Evolutionary conservation across 2,888 invertebrate species (phyloP).

Genomic region (Dromius quadrimaculatus): DNA sequence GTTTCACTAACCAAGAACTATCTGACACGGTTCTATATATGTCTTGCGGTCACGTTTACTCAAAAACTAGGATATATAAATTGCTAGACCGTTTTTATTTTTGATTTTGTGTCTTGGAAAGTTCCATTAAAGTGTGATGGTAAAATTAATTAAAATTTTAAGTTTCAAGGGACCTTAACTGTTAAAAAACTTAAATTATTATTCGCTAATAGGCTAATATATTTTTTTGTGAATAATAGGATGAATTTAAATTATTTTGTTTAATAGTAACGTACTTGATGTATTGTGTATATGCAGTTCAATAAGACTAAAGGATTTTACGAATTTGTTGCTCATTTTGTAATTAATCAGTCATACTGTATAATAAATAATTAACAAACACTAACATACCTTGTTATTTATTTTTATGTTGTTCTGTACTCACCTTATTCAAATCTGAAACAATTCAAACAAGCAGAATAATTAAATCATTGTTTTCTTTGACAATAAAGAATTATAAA

Average conservation of each 20-base stretch:
- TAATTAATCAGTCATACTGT: constrained; percentile 44
- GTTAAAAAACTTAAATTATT: constrained; percentile 40
- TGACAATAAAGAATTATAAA: too few relatives aligned
- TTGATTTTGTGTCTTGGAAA: constrained; percentile 30
- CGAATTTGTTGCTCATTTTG: constrained; percentile 41
- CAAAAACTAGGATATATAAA: constrained; percentile 2
- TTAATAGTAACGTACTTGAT: constrained; percentile 43
- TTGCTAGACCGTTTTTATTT: too few relatives aligned
- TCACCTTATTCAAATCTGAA: constrained; percentile 9
- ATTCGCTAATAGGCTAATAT: constrained; percentile 45
- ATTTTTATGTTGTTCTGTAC: not conserved
- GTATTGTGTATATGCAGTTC: constrained; percentile 41
- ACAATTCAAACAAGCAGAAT: constrained; percentile 1
- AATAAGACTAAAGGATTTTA: constrained; percentile 44
- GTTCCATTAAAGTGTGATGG: constrained; percentile 29
- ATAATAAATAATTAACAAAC: constrained; percentile 46
- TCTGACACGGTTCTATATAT: constrained; percentile 3
- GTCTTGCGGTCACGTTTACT: constrained; percentile 11
- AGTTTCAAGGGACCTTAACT: constrained; percentile 40
- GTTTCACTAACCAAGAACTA: too few relatives aligned
- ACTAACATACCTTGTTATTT: not conserved
- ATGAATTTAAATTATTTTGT: constrained; percentile 50
- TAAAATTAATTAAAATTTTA: constrained; percentile 35
- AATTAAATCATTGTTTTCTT: too few relatives aligned
- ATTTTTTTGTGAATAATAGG: constrained; percentile 43